Conservation (phyloP, 1,140 invertebrate species). For the Hormaphis cornu region DNA sequence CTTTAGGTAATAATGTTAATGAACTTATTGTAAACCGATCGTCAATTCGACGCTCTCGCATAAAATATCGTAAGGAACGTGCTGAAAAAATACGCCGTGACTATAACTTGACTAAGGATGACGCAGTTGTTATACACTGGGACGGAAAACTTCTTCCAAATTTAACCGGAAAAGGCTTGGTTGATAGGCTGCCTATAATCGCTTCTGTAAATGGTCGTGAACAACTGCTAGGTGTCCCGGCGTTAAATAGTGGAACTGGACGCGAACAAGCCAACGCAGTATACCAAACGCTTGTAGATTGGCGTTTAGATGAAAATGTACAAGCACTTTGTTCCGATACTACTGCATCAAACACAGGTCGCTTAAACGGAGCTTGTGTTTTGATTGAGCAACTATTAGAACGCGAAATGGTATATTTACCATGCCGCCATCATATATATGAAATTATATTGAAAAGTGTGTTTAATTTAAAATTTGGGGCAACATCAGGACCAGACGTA, state of each 20-base stretch:
- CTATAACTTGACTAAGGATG: neutral
- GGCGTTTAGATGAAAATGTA: neutral
- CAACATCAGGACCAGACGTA: conserved; percentile 32
- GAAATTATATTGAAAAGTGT: conserved; percentile 30
- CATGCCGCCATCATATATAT: conserved; percentile 34
- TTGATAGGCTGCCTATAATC: conserved; percentile 11
- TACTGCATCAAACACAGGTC: conserved; percentile 40
- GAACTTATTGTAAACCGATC: conserved; percentile 33
- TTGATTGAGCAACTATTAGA: conserved; percentile 29
- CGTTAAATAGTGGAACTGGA: conserved; percentile 1
- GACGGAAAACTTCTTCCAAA: conserved; percentile 36
- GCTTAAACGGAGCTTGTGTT: conserved; percentile 35
- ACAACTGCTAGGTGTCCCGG: conserved; percentile 15
- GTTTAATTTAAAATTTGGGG: conserved; percentile 27
- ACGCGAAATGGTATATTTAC: conserved; percentile 31
- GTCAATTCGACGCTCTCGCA: conserved; percentile 34
- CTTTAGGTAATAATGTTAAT: conserved; percentile 27
- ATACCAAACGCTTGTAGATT: neutral
- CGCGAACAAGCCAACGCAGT: conserved; percentile 1
- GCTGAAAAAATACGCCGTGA: neutral
- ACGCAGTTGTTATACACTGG: conserved; percentile 33
- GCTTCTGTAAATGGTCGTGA: neutral
- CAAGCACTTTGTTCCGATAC: conserved; percentile 40
- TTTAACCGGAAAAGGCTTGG: conserved; percentile 12
- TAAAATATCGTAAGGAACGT: conserved; percentile 29